Evolutionary conservation across 2,797 vertebrate species (phyloP).

Genomic region (Nannoperca australis): DNA sequence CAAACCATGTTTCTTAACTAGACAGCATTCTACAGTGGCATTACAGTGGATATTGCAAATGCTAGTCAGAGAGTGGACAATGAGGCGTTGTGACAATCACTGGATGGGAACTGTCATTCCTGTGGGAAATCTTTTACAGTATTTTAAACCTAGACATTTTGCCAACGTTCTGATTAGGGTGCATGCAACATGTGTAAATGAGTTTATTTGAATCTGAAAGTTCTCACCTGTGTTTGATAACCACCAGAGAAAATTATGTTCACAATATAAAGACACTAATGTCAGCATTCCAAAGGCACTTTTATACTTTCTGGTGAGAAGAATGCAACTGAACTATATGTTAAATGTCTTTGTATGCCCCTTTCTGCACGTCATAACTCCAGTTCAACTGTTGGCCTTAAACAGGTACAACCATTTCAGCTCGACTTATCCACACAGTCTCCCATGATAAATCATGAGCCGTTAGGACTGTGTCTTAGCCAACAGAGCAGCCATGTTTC

Average conservation of each 20-base stretch:
- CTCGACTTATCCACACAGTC: conserved; percentile 41
- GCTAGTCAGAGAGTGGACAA: background rate
- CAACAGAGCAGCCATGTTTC: conserved; percentile 62
- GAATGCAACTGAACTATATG: background rate
- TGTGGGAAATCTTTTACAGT: conserved; percentile 1
- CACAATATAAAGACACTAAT: conserved; percentile 12
- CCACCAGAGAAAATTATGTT: conserved; percentile 25
- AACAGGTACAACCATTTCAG: conserved; percentile 47
- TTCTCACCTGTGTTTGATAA: conserved; percentile 53
- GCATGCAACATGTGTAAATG: conserved; percentile 23
- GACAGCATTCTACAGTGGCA: conserved; percentile 22
- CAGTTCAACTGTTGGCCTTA: conserved; percentile 36
- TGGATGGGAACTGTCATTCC: conserved; percentile 19
- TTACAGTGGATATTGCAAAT: background rate
- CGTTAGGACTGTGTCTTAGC: conserved; percentile 53
- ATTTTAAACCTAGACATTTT: background rate
- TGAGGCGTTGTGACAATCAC: conserved; percentile 16
- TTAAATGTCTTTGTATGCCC: conserved; percentile 30
- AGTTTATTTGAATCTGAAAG: conserved; percentile 38
- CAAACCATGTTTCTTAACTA: conserved; percentile 15
- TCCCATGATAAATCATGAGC: conserved; percentile 61
- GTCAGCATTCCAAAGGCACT: conserved; percentile 1
- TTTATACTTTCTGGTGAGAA: conserved; percentile 22
- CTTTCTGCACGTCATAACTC: conserved; percentile 22
- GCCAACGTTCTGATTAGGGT: background rate